Evolutionary conservation across 2,888 invertebrate species (phyloP).

Genomic region (Cephus sareptanus): DNA sequence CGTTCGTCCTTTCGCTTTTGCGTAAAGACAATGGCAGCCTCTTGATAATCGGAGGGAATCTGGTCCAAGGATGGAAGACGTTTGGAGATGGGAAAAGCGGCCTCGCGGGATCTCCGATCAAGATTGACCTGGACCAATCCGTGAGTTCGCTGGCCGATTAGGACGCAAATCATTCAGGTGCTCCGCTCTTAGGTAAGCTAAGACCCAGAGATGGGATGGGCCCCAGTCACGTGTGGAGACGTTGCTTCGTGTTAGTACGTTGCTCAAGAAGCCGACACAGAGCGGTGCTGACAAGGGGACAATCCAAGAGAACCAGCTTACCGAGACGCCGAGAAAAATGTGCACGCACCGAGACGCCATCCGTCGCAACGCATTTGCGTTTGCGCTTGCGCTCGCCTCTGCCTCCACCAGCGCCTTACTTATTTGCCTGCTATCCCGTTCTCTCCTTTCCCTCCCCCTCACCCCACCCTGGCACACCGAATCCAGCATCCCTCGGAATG

Average conservation of each 20-base stretch:
- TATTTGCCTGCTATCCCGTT: neutral
- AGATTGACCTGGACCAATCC: neutral
- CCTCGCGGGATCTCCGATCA: neutral
- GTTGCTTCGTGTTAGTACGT: conserved; percentile 53
- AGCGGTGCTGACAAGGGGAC: conserved; percentile 52
- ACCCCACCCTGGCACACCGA: no score
- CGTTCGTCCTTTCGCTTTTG: conserved; percentile 6
- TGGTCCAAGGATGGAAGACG: neutral
- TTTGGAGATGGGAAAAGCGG: neutral
- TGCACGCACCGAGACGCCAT: conserved; percentile 42
- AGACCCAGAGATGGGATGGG: conserved; percentile 49
- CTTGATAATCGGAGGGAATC: neutral
- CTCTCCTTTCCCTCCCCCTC: neutral
- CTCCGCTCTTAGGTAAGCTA: conserved; percentile 8
- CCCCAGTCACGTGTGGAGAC: conserved; percentile 61
- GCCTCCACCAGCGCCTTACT: conserved; percentile 17
- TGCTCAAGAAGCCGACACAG: conserved; percentile 34
- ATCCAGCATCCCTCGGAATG: neutral
- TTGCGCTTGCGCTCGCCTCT: conserved; percentile 23
- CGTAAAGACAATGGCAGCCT: no score
- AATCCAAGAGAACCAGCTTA: conserved; percentile 44
- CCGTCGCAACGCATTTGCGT: conserved; percentile 57
- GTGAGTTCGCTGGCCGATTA: conserved; percentile 57
- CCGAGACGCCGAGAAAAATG: conserved; percentile 41
- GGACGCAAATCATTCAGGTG: conserved; percentile 53